A percentile compares a stretch with the other conserved stretches of the same genome.
phyloP scores from a whole-genome alignment of 2,113 vertebrate genomes.

The Tachuris rubrigastra region DNA sequence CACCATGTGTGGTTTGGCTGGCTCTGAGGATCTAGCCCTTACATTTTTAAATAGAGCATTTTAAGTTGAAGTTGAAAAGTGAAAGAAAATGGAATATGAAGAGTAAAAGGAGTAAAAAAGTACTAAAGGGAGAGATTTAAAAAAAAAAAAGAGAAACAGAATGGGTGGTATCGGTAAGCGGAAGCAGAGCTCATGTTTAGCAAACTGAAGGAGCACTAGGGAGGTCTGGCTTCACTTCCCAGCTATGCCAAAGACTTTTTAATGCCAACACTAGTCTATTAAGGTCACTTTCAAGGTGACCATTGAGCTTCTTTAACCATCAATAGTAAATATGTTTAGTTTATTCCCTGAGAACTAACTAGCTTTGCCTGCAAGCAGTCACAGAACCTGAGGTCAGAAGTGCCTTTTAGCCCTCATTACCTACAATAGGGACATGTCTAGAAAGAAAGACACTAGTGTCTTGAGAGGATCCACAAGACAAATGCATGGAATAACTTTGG shows the following conservation, averaged over 20 bases:
- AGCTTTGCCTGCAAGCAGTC: not conserved
- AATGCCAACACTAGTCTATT: not conserved
- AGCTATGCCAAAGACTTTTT: not conserved
- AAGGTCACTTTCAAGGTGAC: not conserved
- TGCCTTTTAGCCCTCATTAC: not conserved
- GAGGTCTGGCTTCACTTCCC: not conserved
- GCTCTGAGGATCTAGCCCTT: slow-evolving; percentile 34
- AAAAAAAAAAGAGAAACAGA: not conserved
- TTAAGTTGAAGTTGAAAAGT: slow-evolving; percentile 30
- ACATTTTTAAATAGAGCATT: slow-evolving; percentile 41
- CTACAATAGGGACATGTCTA: not conserved
- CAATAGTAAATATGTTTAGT: not conserved
- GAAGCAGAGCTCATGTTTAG: not conserved
- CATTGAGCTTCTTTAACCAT: not conserved
- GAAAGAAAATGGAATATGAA: slow-evolving; percentile 1
- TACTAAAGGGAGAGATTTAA: not conserved
- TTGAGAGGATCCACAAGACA: not conserved
- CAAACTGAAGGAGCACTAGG: not conserved
- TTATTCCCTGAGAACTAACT: not conserved
- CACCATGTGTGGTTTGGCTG: slow-evolving; percentile 66
- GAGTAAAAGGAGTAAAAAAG: slow-evolving; percentile 18
- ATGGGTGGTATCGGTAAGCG: slow-evolving; percentile 3
- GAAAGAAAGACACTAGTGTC: not conserved
- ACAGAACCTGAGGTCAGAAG: not conserved
- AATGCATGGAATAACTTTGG: not conserved